Conservation (phyloP, 1,140 invertebrate species). For the Planococcus citri region DNA sequence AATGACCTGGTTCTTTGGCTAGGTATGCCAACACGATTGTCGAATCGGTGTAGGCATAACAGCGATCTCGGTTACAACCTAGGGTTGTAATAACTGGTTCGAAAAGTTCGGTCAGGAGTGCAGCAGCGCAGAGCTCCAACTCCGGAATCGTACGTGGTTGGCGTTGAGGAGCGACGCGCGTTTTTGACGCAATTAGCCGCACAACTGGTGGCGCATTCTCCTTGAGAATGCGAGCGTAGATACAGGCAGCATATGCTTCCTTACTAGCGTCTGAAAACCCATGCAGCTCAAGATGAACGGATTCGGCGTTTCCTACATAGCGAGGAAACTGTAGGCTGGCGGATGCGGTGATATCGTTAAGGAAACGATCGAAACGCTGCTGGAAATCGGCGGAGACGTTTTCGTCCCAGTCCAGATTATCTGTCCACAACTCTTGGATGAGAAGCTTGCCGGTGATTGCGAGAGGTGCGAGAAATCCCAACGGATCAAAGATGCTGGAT, state of each 20-base stretch:
- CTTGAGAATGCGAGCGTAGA: background rate
- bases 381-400: slow-evolving; percentile 22
- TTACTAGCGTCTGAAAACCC: background rate
- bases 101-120: background rate
- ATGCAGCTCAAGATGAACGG: background rate
- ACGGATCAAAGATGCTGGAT: slow-evolving; percentile 30
- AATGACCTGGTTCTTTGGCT: too few relatives aligned
- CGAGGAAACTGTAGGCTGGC: background rate
- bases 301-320: background rate
- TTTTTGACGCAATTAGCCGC: background rate
- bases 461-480: slow-evolving; percentile 32
- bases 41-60: background rate
- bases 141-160: background rate
- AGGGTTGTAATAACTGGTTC: background rate
- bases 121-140: background rate
- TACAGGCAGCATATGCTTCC: background rate
- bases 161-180: background rate
- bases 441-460: slow-evolving; percentile 29
- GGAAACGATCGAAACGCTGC: background rate
- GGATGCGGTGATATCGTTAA: background rate
- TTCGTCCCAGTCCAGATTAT: slow-evolving; percentile 29
- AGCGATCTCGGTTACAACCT: background rate
- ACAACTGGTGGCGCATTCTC: background rate
- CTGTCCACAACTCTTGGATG: slow-evolving; percentile 29
- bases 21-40: too few relatives aligned